Base-by-base conservation (phyloP, 2,888 invertebrate species). In the Protophormia terraenovae region DNA sequence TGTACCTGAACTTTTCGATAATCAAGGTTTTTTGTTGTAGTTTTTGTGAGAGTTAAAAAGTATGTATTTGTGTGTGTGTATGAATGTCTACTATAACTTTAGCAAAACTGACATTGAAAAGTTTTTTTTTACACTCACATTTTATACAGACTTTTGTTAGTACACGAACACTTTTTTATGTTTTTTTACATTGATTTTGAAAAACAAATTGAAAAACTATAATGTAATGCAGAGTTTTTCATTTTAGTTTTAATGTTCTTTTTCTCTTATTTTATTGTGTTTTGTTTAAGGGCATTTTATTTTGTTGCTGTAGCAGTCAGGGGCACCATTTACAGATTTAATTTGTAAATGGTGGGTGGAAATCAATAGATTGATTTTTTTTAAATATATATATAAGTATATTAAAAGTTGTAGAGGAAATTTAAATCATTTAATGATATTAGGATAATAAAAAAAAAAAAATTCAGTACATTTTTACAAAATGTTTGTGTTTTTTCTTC, bases 71-170 rank as follows among this genome's bases (percentile, higher is more conserved):
- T 32, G 10, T 35, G 16, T 60, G 14, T 50, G 24, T 62, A n/a
- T n/a, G 10, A 27, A 1, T 38, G 47, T 29, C 29, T 38, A 12
- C 55, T 64, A 64, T 27, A 64, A 73, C 41, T 55, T 62, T 55
- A 55, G n/a, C 35, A 41, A 64, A 76, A 45, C 69, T 82, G 82
- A 76, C 82, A 82, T 82, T 82, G 82, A 82, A 76, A 76, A 76
- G 27, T 76, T 76, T 60, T 16, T 47, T 41, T 62, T 16, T 60
- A 8, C 19, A 19, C 29, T 32, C 12, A 10, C 10, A 8, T 10
- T 27, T 38, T 60, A 38, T 24, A 24, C 7, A 62, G 22, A 47
- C 24, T 41, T 22, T 62, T 12, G 12, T 19, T 2, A n/a, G 32
- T 12, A 45, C 47, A 47, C 3, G 19, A 6, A 7, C 16, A 67